phyloP scores from a whole-genome alignment of 2,113 vertebrate genomes.

The Acinonyx jubatus region DNA sequence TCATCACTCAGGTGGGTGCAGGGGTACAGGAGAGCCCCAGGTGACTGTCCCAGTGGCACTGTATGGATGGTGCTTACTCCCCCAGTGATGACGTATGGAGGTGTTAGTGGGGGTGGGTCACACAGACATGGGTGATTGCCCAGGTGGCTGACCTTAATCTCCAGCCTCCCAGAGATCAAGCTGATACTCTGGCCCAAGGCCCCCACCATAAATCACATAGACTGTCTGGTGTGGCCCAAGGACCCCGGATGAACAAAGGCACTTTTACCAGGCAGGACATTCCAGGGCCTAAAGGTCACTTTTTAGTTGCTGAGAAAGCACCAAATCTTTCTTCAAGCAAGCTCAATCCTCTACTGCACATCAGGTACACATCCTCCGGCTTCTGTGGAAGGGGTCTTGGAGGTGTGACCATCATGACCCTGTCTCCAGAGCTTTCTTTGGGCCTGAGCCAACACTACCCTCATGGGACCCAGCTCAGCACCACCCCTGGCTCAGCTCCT shows the following conservation, averaged over 20 bases:
- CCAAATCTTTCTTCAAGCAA: neutral
- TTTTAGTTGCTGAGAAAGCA: neutral
- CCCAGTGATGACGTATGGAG: neutral
- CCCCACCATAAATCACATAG: neutral
- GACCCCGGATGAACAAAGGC: neutral
- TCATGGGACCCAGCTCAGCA: rapidly evolving
- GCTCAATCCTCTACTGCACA: neutral
- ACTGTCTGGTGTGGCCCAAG: neutral
- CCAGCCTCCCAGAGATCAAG: neutral
- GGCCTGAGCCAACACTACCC: no score
- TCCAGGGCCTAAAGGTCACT: neutral
- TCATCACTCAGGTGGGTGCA: neutral
- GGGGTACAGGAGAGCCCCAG: neutral
- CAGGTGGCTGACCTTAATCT: neutral
- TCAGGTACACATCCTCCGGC: neutral
- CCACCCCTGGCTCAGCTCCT: neutral
- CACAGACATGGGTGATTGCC: neutral
- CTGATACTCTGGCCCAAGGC: neutral
- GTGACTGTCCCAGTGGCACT: neutral
- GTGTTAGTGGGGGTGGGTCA: neutral
- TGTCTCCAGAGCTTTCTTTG: neutral
- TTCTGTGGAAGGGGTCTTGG: rapidly evolving
- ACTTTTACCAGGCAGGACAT: neutral
- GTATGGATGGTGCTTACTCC: neutral
- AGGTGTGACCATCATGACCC: neutral